Conservation (phyloP, 2,113 vertebrate genomes). For the Drymodes brunneopygia region DNA sequence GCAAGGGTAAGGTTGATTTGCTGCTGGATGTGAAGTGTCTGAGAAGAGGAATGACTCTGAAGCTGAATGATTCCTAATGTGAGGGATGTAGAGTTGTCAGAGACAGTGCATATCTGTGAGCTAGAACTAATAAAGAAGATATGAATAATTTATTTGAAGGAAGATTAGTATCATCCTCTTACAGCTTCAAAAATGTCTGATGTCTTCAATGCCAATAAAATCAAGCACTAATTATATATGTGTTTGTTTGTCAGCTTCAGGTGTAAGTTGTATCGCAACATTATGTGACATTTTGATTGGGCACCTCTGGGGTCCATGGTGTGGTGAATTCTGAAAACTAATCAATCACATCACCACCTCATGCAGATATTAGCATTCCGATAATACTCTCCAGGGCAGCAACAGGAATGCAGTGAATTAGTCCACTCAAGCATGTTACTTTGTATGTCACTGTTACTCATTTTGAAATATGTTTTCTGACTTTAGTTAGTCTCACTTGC, state of each 20-base stretch:
- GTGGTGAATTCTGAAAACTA: neutral
- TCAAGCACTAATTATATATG: neutral
- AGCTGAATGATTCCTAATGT: neutral
- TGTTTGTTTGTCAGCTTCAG: neutral
- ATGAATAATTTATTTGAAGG: neutral
- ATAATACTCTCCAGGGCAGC: neutral
- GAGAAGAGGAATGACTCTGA: neutral
- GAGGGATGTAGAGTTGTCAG: neutral
- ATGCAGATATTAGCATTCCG: fast-evolving
- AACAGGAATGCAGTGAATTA: neutral
- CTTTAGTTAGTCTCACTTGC: neutral
- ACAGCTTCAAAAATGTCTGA: neutral
- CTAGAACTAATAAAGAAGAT: neutral
- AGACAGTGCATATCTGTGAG: neutral
- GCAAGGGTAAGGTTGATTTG: neutral
- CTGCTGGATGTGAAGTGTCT: neutral
- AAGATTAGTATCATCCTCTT: neutral
- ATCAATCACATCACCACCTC: neutral
- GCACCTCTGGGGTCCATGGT: fast-evolving
- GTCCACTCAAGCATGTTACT: neutral
- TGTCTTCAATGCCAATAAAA: neutral
- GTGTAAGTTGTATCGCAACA: neutral
- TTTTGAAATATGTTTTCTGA: neutral
- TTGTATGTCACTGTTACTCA: neutral
- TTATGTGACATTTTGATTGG: neutral